A percentile compares a stretch with the other conserved stretches of the same genome.
Evolutionary conservation across 2,888 invertebrate species (phyloP).

Genomic region (Sarcophaga carnaria): DNA sequence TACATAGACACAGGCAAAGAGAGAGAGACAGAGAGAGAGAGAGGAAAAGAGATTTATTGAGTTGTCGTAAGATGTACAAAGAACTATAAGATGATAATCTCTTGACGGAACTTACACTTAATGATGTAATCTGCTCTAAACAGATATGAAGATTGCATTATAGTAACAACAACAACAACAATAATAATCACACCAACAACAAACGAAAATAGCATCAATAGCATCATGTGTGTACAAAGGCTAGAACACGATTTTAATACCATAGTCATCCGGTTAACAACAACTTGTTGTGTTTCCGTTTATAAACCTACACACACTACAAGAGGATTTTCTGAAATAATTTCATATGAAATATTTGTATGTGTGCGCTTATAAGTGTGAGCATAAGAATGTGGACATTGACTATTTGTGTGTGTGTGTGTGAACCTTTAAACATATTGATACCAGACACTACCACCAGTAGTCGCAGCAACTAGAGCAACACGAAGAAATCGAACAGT

Average conservation of each 20-base stretch:
- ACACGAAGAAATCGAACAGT: too few relatives aligned
- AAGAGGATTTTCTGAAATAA: constrained; percentile 49
- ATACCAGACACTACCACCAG: constrained; percentile 39
- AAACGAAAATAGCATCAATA: constrained; percentile 20
- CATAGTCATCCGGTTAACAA: constrained; percentile 64
- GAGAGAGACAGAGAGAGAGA: too few relatives aligned
- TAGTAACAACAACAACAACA: constrained; percentile 28
- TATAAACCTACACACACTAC: constrained; percentile 44
- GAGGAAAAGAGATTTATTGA: background rate
- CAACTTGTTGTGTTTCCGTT: constrained; percentile 68
- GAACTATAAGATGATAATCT: constrained; percentile 64
- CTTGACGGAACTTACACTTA: constrained; percentile 68
- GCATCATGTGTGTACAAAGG: constrained; percentile 3
- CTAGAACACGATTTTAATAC: constrained; percentile 45
- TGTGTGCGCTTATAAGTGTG: constrained; percentile 11
- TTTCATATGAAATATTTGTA: constrained; percentile 50
- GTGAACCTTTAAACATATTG: constrained; percentile 18
- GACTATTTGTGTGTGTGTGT: constrained; percentile 4
- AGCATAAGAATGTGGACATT: background rate
- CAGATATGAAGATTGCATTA: constrained; percentile 61
- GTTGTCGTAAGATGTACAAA: background rate
- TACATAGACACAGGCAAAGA: too few relatives aligned
- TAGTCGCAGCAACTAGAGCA: constrained; percentile 2
- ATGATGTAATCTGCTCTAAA: constrained; percentile 67
- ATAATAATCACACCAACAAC: constrained; percentile 18